Conservation (phyloP, 2,888 invertebrate genomes). For the Meghimatium bilineatum region DNA sequence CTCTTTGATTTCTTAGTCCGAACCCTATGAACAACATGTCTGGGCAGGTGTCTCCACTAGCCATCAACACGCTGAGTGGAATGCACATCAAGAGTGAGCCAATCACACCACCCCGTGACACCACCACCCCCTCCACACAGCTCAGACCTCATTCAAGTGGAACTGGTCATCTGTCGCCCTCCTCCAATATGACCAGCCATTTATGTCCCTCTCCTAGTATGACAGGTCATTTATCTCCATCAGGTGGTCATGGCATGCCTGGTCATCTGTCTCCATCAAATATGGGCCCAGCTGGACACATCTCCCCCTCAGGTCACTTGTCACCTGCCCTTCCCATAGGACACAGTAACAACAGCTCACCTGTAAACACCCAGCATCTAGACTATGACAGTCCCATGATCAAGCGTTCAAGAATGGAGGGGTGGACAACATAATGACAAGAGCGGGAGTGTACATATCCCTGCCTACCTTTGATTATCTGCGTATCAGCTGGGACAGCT, state of each 20-base stretch:
- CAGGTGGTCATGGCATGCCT: slow-evolving; percentile 25
- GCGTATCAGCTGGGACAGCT: slow-evolving; percentile 32
- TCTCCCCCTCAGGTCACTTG: slow-evolving; percentile 62
- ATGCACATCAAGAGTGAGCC: slow-evolving; percentile 96
- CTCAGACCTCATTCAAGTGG: slow-evolving; percentile 80
- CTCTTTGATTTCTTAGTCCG: slow-evolving; percentile 46
- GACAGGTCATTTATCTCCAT: slow-evolving; percentile 60
- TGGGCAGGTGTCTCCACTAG: slow-evolving; percentile 66
- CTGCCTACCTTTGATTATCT: slow-evolving; percentile 39
- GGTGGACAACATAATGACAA: slow-evolving; percentile 82
- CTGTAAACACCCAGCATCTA: slow-evolving; percentile 60
- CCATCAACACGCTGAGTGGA: slow-evolving; percentile 68
- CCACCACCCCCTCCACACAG: slow-evolving; percentile 79
- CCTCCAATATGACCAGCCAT: slow-evolving; percentile 59
- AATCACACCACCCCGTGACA: slow-evolving; percentile 93
- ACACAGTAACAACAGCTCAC: slow-evolving; percentile 55
- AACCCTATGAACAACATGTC: slow-evolving; percentile 57
- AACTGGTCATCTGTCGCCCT: slow-evolving; percentile 70
- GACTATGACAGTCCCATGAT: slow-evolving; percentile 78
- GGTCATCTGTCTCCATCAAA: slow-evolving; percentile 46
- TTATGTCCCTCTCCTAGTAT: slow-evolving; percentile 67
- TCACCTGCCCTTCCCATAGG: slow-evolving; percentile 71
- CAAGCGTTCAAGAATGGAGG: slow-evolving; percentile 93
- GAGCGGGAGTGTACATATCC: slow-evolving; percentile 7
- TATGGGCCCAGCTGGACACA: slow-evolving; percentile 36